These are phyloP conservation scores for Lasioglossum marginatum DNA, from an alignment of 2,888 invertebrate genomes.

Conservation along the genomic window DNA sequence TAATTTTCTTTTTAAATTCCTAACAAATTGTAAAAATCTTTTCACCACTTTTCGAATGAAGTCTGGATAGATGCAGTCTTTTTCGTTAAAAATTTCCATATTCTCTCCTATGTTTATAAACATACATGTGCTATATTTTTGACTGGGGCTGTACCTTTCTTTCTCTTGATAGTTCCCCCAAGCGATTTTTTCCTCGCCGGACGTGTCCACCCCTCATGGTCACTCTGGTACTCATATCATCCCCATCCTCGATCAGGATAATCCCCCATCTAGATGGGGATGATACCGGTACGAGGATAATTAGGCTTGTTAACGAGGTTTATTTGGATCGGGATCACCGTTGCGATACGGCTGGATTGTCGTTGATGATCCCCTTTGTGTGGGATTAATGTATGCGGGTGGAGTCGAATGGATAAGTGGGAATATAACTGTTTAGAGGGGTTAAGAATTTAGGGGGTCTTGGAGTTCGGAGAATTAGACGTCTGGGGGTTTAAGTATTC, in stretches of 20 bases:
- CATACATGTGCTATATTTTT: not conserved
- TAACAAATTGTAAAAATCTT: too few relatives aligned
- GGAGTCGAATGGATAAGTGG: not conserved
- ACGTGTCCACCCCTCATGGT: not conserved
- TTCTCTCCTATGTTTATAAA: not conserved
- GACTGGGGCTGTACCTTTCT: not conserved
- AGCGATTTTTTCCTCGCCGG: slow-evolving; percentile 11
- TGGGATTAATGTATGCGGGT: not conserved
- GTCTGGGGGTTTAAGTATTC: not conserved
- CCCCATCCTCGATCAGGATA: slow-evolving; percentile 2
- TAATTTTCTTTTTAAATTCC: too few relatives aligned
- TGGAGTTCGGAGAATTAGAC: not conserved
- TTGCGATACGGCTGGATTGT: not conserved
- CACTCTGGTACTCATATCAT: not conserved
- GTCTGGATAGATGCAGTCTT: too few relatives aligned
- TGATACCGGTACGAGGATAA: slow-evolving; percentile 1
- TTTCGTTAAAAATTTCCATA: too few relatives aligned
- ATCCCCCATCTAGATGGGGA: not conserved
- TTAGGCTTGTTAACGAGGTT: slow-evolving; percentile 3
- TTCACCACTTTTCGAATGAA: too few relatives aligned
- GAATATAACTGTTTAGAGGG: not conserved
- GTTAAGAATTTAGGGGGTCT: not conserved
- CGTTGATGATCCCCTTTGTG: not conserved
- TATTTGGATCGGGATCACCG: not conserved
- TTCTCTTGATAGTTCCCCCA: slow-evolving; percentile 17